phyloP scores from a whole-genome alignment of 2,888 invertebrate genomes.

The Luffia ferchaultella region DNA sequence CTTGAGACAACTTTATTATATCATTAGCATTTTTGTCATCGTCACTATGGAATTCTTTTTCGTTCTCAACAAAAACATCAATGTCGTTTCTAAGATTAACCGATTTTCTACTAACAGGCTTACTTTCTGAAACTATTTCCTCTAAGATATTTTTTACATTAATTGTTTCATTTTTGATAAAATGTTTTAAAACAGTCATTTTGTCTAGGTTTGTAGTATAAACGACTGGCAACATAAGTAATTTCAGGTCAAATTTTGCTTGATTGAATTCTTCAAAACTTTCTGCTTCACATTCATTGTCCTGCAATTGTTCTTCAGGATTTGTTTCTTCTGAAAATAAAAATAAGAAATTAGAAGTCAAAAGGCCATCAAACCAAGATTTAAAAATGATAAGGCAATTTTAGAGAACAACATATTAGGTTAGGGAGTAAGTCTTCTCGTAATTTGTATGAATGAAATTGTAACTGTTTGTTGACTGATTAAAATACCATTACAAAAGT shows the following conservation, averaged over 20 bases:
- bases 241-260: constrained; percentile 38
- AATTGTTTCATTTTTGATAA: constrained; percentile 19
- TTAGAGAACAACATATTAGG: too few relatives aligned
- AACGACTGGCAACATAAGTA: constrained; percentile 38
- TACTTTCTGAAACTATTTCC: constrained; percentile 31
- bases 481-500: too few relatives aligned
- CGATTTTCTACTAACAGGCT: constrained; percentile 23
- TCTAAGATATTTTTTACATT: constrained; percentile 26
- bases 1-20: not conserved
- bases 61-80: constrained; percentile 4
- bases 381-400: too few relatives aligned
- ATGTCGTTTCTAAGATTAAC: constrained; percentile 15
- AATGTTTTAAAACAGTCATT: constrained; percentile 30
- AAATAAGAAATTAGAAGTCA: too few relatives aligned
- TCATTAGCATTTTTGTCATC: not conserved
- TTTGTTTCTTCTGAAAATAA: too few relatives aligned
- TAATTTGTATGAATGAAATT: too few relatives aligned
- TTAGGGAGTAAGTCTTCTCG: too few relatives aligned
- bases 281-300: too few relatives aligned
- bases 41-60: not conserved
- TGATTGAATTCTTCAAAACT: too few relatives aligned
- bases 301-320: too few relatives aligned
- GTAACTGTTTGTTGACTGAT: too few relatives aligned
- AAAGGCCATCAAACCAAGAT: too few relatives aligned
- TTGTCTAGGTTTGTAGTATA: constrained; percentile 40